Base-by-base conservation (phyloP, 2,888 invertebrate genomes). In the Drosophila mimetica region DNA sequence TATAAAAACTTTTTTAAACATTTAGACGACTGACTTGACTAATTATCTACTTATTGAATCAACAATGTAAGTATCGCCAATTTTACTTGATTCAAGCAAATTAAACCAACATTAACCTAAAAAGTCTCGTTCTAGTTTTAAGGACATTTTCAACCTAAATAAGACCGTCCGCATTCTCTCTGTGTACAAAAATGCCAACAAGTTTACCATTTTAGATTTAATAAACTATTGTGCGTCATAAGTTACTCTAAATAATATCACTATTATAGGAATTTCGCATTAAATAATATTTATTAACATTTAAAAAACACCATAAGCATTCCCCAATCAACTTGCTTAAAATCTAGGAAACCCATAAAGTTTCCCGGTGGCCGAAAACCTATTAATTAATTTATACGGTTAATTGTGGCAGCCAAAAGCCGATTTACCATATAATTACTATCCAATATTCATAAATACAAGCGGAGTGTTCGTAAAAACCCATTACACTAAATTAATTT, bases 401-500 rank as follows among this genome's bases (percentile, higher is more conserved):
- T 75, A 80, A 79, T 80, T 80, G 75, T 52, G 72, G 67, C 63
- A 53, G 51, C 60, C 47, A 74, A 74, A 69, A 63, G 71, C 67
- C 66, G 69, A 74, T 84, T 77, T 74, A 70, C 54, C 53, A 61
- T 71, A 71, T 71, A 80, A 85, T 77, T 75, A 71, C 74, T 67
- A 48, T 84, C 32, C 59, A 73, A 59, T 71, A 66, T 80, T 77
- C 61, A 64, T 77, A 75, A 70, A 63, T 57, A 41, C n/a, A 44
- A 42, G 46, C 39, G 34, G 41, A 42, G 32, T 53, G 48, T 59
- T 54, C 50, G 54, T 42, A 59, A 64, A 81, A 66, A 74, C 70
- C 77, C 66, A 74, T 71, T 76, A 69, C 78, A 84, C 73, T 61
- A 76, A 86, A 85, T 82, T 79, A 82, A 79, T 73, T 76, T 64